Evolutionary conservation across 2,113 vertebrate species (phyloP).

Genomic region (Poeciliopsis retropinna): DNA sequence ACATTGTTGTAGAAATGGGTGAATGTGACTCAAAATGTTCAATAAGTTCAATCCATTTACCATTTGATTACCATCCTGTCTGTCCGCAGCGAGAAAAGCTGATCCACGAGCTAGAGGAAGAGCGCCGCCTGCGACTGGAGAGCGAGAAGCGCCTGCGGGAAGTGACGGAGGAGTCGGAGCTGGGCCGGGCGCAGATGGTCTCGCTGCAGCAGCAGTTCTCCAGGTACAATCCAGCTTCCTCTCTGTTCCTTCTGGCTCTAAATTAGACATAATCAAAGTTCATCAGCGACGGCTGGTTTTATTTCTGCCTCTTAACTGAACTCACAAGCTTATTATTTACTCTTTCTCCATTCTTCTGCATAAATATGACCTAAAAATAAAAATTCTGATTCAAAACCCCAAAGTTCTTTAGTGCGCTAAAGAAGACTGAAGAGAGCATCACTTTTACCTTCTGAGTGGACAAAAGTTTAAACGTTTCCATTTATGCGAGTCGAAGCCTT

Average conservation of each 20-base stretch:
- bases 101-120: conserved; percentile 93
- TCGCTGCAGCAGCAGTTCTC: conserved; percentile 89
- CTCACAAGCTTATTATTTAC: no score
- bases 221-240: conserved; percentile 78
- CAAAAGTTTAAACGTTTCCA: no score
- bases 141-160: conserved; percentile 88
- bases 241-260: not conserved
- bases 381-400: no score
- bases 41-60: no score
- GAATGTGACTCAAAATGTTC: no score
- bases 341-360: not conserved
- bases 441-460: no score
- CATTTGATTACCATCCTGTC: not conserved
- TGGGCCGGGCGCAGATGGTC: conserved; percentile 86
- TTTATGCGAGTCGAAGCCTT: no score
- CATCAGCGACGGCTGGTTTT: not conserved
- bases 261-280: not conserved
- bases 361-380: not conserved
- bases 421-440: no score
- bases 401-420: no score
- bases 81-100: conserved; percentile 89
- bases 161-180: conserved; percentile 87
- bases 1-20: no score
- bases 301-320: not conserved
- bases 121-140: conserved; percentile 88